Percentiles rank a stretch among this genome's conserved stretches.
phyloP scores from a whole-genome alignment of 2,113 vertebrate genomes.

The Jacana jacana region DNA sequence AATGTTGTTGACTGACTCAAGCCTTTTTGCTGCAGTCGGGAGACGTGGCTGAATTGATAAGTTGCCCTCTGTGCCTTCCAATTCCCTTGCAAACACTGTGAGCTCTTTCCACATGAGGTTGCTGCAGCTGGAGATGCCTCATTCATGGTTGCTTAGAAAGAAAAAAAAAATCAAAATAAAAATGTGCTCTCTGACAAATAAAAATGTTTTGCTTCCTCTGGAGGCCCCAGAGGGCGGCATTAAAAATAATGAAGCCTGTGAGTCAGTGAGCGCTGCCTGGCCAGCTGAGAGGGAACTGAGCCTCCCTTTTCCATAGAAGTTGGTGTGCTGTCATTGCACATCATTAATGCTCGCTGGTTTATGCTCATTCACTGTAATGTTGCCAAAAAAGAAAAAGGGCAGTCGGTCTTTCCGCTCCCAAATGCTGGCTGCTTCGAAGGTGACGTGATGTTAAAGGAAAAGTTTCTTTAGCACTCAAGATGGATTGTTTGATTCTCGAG shows the following conservation, averaged over 20 bases:
- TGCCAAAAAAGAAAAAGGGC: slow-evolving; percentile 48
- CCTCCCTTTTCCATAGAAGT: slow-evolving; percentile 25
- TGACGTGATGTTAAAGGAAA: not conserved
- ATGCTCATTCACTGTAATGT: slow-evolving; percentile 22
- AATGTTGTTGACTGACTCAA: not conserved
- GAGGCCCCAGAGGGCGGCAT: slow-evolving; percentile 45
- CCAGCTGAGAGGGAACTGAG: slow-evolving; percentile 34
- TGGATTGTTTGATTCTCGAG: slow-evolving; percentile 1
- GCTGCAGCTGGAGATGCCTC: slow-evolving; percentile 37
- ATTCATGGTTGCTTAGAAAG: slow-evolving; percentile 34
- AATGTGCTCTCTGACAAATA: slow-evolving; percentile 43
- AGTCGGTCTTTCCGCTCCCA: not conserved
- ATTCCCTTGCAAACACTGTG: not conserved
- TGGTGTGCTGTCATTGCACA: slow-evolving; percentile 53
- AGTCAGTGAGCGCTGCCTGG: slow-evolving; percentile 35
- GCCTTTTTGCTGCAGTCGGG: not conserved
- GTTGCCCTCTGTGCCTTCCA: not conserved
- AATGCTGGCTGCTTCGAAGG: not conserved
- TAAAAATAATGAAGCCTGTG: slow-evolving; percentile 32
- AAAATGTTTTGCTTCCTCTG: slow-evolving; percentile 57
- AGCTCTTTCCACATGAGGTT: not conserved
- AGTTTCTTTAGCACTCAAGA: not conserved
- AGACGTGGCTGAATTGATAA: slow-evolving; percentile 19
- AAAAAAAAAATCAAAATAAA: not conserved
- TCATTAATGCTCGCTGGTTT: slow-evolving; percentile 5